Base-by-base conservation (phyloP, 2,888 invertebrate species). In the Hoplodrina ambigua region DNA sequence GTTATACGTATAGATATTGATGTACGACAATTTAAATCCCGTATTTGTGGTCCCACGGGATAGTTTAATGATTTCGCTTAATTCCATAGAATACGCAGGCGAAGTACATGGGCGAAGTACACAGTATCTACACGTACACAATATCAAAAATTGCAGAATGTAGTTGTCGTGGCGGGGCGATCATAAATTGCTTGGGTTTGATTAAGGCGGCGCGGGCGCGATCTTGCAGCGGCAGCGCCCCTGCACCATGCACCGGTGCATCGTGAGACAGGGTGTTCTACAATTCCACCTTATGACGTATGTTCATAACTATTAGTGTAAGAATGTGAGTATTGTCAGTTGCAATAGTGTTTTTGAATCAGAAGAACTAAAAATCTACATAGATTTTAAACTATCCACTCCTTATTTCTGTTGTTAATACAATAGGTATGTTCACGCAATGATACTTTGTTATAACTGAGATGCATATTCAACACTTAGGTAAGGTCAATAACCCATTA, bases 121-220 rank as follows among this genome's bases (percentile, higher is more conserved):
- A n/a, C n/a, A n/a, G n/a, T 15, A 52, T 11, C 25, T 25, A 15
- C 37, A 54, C 19, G 33, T 19, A 17, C 37, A 44, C 0, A 19
- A 8, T 53, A 49, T 10, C 59, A 71, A 79, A 78, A 75, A 56
- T 82, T 84, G 80, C 83, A 85, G 89, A 89, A 87, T 87, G 63
- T 37, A 74, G 56, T 59, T 66, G 63, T 72, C 66, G 53, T 57
- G 75, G 61, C 52, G 30, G 63, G 60, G 89, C 90, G 92, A 91
- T 92, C 94, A 94, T 95, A 95, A 95, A 95, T 95, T 93, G 93
- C 91, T 91, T 89, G 90, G 91, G 94, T 94, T 95, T 95, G 94
- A 95, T 94, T 93, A 94, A 93, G 94, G 94, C 93, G 78, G 72
- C 80, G 80, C 83, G 87, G 87, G 85, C 86, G 78, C 81, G 78